phyloP scores from a whole-genome alignment of 2,888 invertebrate species.

The Melanostoma mellinum region DNA sequence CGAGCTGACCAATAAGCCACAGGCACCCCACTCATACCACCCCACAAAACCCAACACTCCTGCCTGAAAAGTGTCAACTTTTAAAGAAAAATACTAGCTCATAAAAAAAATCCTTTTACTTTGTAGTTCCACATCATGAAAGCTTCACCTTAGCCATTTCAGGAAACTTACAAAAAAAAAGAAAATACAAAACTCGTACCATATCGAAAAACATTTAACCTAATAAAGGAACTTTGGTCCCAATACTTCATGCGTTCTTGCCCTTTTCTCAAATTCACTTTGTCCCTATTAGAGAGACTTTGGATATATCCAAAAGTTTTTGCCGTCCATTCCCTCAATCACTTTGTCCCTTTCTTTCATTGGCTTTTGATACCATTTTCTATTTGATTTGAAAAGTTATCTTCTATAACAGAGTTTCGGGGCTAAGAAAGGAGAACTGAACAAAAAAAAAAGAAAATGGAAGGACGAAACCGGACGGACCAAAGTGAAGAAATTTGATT shows the following conservation, averaged over 20 bases:
- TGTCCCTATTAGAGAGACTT: slow-evolving; percentile 56
- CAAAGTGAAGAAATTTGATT: slow-evolving; percentile 65
- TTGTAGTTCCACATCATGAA: too few relatives aligned
- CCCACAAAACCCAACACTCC: too few relatives aligned
- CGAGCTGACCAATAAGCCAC: too few relatives aligned
- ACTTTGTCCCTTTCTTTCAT: neutral
- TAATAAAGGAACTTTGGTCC: slow-evolving; percentile 59
- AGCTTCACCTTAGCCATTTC: neutral
- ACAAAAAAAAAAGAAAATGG: neutral
- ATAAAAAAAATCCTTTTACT: too few relatives aligned
- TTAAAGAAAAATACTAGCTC: too few relatives aligned
- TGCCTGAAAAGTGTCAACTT: too few relatives aligned
- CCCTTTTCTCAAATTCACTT: slow-evolving; percentile 55
- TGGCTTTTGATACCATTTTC: slow-evolving; percentile 19
- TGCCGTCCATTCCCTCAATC: neutral
- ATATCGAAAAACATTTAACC: slow-evolving; percentile 43
- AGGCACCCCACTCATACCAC: too few relatives aligned
- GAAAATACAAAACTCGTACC: neutral
- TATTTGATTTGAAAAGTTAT: slow-evolving; percentile 67
- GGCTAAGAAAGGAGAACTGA: neutral
- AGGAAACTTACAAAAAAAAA: neutral
- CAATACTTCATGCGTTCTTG: slow-evolving; percentile 20
- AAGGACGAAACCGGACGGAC: slow-evolving; percentile 2
- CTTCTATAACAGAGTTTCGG: slow-evolving; percentile 13
- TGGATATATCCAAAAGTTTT: slow-evolving; percentile 56